Conservation (phyloP, 1,140 invertebrate species). For the Bradynema listronoti region DNA sequence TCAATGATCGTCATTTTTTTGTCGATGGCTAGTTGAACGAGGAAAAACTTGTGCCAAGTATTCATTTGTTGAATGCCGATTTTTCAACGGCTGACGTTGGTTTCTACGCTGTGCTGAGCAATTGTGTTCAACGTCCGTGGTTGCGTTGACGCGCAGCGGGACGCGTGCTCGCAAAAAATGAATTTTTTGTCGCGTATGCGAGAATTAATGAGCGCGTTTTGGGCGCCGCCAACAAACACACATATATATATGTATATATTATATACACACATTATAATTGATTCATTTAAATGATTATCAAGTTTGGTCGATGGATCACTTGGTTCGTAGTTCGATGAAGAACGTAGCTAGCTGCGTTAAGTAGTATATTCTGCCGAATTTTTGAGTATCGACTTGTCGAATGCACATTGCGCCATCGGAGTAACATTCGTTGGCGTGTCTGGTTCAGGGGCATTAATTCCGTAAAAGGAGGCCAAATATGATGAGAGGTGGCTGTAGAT, state of each 20-base stretch:
- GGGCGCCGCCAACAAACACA: constrained; percentile 25
- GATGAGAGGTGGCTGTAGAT: too few species aligned
- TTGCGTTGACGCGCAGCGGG: constrained; percentile 24
- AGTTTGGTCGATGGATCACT: constrained; percentile 66
- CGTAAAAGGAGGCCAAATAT: too few species aligned
- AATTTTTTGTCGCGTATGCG: not conserved
- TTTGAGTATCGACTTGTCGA: constrained; percentile 73
- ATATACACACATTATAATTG: too few species aligned
- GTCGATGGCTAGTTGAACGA: too few species aligned
- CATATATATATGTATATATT: constrained; percentile 13
- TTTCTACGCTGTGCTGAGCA: constrained; percentile 21
- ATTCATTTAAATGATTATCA: constrained; percentile 42
- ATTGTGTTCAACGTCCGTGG: constrained; percentile 29
- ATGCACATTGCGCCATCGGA: constrained; percentile 68
- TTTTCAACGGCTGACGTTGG: too few species aligned
- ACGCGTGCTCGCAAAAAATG: too few species aligned
- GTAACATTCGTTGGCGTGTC: constrained; percentile 61
- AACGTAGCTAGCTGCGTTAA: constrained; percentile 71
- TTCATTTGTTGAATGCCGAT: too few species aligned
- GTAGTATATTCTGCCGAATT: constrained; percentile 74
- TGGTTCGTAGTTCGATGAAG: constrained; percentile 73
- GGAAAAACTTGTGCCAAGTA: too few species aligned
- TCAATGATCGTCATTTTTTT: too few species aligned
- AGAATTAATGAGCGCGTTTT: constrained; percentile 26
- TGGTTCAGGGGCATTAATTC: constrained; percentile 62